Evolutionary conservation across 2,797 vertebrate genomes (phyloP), one percentile per base, ranked within the genome.

Genomic region (Rhinatrema bivittatum): DNA sequence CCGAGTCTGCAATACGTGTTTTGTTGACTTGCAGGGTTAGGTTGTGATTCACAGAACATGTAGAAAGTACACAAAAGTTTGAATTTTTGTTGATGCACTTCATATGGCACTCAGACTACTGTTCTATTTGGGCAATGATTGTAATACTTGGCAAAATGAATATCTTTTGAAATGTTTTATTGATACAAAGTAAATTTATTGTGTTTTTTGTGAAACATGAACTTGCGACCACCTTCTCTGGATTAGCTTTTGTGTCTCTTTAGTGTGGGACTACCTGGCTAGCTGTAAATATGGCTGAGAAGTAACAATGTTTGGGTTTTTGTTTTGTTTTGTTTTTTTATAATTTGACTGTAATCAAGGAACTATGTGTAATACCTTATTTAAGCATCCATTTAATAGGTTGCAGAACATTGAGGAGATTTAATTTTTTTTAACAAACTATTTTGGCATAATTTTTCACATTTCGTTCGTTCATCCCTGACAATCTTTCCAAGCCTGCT

Each of bases 1-100:
- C 16, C 87, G 94, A 26, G 96, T 99, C 42, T 99, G 96, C 35
- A 87, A 94, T 69, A 74, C 82, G 3, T 99, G 96, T 76, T 99
- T 85, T 42, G 91, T 88, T 57, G 96, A 99, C 52, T 86, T 99
- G 64, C 89, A 93, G 73, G 87, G 93, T 69, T 98, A 87, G 87
- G 49, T 48, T 57, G 20, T 42, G 55, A 20, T 46, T 38, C 1
- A 20, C 54, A 53, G 49, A 48, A 47, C 50, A 50, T 57, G 57
- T 61, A 53, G 46, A 53, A 31, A 34, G 60, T 60, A 71, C 53
- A 56, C 62, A 79, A 71, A 61, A 48, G 46, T 32, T 64, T 55
- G 53, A 61, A 59, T 86, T 77, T 66, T 75, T 82, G 74, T 72
- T 83, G 71, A 82, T 87, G 82, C 87, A 87, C 83, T 88, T 83